Evolutionary conservation across 2,888 invertebrate genomes (phyloP).

Genomic region (Ypsolopha sequella): DNA sequence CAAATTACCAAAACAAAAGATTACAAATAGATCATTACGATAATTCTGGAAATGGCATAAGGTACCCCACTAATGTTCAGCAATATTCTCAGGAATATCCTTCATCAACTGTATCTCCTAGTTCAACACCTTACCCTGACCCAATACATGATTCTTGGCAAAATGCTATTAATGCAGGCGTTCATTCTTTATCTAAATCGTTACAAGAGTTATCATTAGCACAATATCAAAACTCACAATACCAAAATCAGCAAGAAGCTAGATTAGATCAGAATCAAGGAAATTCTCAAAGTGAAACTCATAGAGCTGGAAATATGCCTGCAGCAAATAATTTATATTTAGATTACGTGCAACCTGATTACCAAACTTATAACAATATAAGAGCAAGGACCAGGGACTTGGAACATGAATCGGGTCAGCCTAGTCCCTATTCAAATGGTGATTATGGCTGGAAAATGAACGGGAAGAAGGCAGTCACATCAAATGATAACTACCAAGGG

Average conservation of each 20-base stretch:
- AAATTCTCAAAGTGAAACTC: conserved; percentile 37
- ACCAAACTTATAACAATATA: conserved; percentile 29
- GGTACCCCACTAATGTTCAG: conserved; percentile 38
- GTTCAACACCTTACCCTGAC: conserved; percentile 41
- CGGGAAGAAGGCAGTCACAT: conserved; percentile 39
- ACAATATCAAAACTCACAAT: conserved; percentile 38
- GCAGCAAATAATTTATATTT: conserved; percentile 51
- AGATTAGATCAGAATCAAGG: conserved; percentile 28
- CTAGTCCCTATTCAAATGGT: conserved; percentile 49
- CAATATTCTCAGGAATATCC: conserved; percentile 46
- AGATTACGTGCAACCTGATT: conserved; percentile 51
- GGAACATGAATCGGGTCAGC: conserved; percentile 39
- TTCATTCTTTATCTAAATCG: conserved; percentile 37
- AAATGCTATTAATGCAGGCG: conserved; percentile 29
- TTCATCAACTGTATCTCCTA: conserved; percentile 38
- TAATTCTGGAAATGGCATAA: conserved; percentile 49
- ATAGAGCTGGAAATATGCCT: conserved; percentile 40
- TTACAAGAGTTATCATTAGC: conserved; percentile 35
- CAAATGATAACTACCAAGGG: conserved; percentile 29
- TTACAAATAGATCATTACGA: conserved; percentile 58
- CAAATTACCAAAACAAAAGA: conserved; percentile 36
- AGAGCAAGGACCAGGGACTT: conserved; percentile 36
- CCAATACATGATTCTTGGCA: conserved; percentile 38
- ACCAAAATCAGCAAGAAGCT: conserved; percentile 31
- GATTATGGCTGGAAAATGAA: conserved; percentile 62